Conservation (phyloP, 2,888 invertebrate genomes). For the Thereva nobilitata region DNA sequence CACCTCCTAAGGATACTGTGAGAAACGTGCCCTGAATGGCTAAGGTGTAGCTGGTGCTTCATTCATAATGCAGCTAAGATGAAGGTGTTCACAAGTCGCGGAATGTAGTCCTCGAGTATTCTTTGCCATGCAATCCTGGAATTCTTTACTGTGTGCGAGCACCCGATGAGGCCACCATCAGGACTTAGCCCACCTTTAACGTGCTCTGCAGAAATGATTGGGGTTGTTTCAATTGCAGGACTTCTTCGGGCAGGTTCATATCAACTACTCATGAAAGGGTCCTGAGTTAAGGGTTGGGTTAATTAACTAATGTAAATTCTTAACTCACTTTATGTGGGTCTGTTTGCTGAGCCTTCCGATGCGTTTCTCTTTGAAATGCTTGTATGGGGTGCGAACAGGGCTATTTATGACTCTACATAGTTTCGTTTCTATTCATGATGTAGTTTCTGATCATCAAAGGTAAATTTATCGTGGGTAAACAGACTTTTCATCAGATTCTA, state of each 20-base stretch:
- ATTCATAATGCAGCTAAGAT: constrained; percentile 8
- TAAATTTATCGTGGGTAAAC: too few species aligned
- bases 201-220: background rate
- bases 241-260: too few species aligned
- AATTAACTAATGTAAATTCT: constrained; percentile 26
- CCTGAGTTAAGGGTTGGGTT: constrained; percentile 20
- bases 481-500: too few species aligned
- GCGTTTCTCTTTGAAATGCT: background rate
- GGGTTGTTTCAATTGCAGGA: too few species aligned
- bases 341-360: constrained; percentile 4
- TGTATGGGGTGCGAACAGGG: too few species aligned
- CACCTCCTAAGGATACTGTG: background rate
- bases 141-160: background rate
- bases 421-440: too few species aligned
- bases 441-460: too few species aligned
- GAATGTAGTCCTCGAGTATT: background rate
- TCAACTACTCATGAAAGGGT: constrained; percentile 5
- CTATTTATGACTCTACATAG: too few species aligned
- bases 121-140: background rate
- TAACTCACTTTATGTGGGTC: constrained; percentile 18
- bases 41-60: constrained; percentile 6
- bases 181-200: constrained; percentile 14
- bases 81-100: background rate
- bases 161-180: background rate
- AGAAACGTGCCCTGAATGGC: constrained; percentile 12